These are phyloP conservation scores for Lithophane semibrunnea DNA, from an alignment of 2,888 invertebrate species.

Conservation along the genomic window DNA sequence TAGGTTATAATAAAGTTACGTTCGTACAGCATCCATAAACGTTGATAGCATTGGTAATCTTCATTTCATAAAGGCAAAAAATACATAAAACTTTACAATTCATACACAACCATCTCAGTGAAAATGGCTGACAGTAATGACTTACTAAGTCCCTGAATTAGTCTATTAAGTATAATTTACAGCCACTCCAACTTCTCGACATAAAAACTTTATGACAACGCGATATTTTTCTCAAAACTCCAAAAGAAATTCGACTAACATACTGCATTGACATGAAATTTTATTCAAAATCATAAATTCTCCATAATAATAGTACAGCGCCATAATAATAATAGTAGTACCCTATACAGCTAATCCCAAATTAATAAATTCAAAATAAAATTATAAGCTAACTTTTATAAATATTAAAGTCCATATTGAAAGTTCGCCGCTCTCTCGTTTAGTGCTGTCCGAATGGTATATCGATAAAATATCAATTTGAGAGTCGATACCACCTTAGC, in stretches of 20 bases:
- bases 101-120: constrained; percentile 34
- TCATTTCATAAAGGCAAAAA: constrained; percentile 33
- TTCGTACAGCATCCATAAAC: constrained; percentile 6
- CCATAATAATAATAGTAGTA: constrained; percentile 1
- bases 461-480: constrained; percentile 83
- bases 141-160: constrained; percentile 56
- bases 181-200: constrained; percentile 28
- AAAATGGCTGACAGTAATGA: constrained; percentile 48
- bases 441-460: constrained; percentile 62
- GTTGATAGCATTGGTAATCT: constrained; percentile 7
- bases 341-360: constrained; percentile 59
- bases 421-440: constrained; percentile 67
- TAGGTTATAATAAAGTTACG: background rate
- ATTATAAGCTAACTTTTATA: constrained; percentile 67
- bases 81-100: constrained; percentile 44
- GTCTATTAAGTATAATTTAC: constrained; percentile 61
- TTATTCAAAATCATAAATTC: constrained; percentile 59
- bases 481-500: constrained; percentile 77
- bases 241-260: constrained; percentile 22
- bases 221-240: constrained; percentile 41
- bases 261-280: constrained; percentile 36
- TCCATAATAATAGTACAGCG: constrained; percentile 48
- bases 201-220: constrained; percentile 61
- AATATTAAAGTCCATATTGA: constrained; percentile 65
- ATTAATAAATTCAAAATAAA: constrained; percentile 67